Base-by-base conservation (phyloP, 2,113 vertebrate genomes). In the Nothobranchius kuhntae region DNA sequence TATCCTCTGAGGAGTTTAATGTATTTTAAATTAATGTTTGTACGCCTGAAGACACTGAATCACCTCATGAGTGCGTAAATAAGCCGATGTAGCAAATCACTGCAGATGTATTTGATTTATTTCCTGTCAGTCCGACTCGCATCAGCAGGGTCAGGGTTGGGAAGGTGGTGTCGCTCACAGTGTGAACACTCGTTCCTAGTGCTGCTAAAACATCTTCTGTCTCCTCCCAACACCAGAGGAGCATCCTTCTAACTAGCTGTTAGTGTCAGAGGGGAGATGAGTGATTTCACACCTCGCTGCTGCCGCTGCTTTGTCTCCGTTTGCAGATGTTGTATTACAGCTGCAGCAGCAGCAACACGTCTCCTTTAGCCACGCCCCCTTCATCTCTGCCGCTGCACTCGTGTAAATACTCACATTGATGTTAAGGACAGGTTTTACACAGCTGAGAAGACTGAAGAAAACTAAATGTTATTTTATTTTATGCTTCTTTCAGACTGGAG, bases 321-420 rank as follows among this genome's bases (percentile, higher is more conserved):
- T 40, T 81, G 81, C 86, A 83, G 79, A 87, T 86, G 77, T 64
- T 77, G 73, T 75, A 81, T 21, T 48, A 71, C 68, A 73, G 82
- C 74, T 82, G 68, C 73, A 64, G 67, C 67, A 79, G 61, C 77
- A 68, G 56, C 12, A 48, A 68, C 53, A 36, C 63, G 73, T 77
- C 55, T 68, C 57, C 24, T 7, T 50, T 73, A 53, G 80, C 54
- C 57, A 38, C 30, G 4, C 30, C 30, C 2, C 30, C 30, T 30
- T 30, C 30, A 30, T 30, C 30, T 4, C 30, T 30, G 30, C 30
- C 65, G 75, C 78, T 67, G 21, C 74, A 81, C 78, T 60, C 45
- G 45, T 89, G 81, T 90, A 89, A 85, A 86, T 86, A 85, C 53
- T 77, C 75, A 80, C 78, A 50, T 68, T 40, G 59, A 69, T 70